Evolutionary conservation across 2,113 vertebrate species (phyloP).

Genomic region (Hippotragus niger): DNA sequence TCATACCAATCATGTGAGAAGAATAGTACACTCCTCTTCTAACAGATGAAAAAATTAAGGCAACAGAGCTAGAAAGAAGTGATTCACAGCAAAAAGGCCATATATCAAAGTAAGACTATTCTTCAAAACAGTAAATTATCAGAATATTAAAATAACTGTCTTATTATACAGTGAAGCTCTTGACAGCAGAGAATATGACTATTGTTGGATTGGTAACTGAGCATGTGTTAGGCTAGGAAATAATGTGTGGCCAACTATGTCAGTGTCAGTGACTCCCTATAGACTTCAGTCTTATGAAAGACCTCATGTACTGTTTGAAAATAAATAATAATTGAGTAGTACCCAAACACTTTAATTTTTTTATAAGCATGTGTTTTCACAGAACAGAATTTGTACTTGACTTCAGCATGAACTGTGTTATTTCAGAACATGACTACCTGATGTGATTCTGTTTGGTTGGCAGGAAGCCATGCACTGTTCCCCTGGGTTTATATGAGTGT

Average conservation of each 20-base stretch:
- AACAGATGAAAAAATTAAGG: background rate
- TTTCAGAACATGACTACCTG: background rate
- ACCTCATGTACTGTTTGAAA: background rate
- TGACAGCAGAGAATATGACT: background rate
- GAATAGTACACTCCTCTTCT: background rate
- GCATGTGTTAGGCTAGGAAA: background rate
- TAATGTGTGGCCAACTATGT: background rate
- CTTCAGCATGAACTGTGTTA: background rate
- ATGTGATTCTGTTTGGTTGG: background rate
- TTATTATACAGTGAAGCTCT: background rate
- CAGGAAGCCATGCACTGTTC: background rate
- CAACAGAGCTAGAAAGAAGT: background rate
- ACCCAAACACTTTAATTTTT: background rate
- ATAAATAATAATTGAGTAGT: background rate
- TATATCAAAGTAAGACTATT: background rate
- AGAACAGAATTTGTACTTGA: background rate
- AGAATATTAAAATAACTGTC: background rate
- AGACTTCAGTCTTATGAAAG: background rate
- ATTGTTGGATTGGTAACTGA: background rate
- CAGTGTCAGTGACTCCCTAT: background rate
- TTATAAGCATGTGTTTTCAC: background rate
- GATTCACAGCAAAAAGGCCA: background rate
- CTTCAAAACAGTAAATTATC: conserved; percentile 6
- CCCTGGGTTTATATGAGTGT: background rate
- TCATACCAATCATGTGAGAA: background rate